A percentile compares a stretch with the other conserved stretches of the same genome.
Evolutionary conservation across 92 coral and sea anemone genomes (phyloP).

Genomic region (Epizoanthus ramosus): DNA sequence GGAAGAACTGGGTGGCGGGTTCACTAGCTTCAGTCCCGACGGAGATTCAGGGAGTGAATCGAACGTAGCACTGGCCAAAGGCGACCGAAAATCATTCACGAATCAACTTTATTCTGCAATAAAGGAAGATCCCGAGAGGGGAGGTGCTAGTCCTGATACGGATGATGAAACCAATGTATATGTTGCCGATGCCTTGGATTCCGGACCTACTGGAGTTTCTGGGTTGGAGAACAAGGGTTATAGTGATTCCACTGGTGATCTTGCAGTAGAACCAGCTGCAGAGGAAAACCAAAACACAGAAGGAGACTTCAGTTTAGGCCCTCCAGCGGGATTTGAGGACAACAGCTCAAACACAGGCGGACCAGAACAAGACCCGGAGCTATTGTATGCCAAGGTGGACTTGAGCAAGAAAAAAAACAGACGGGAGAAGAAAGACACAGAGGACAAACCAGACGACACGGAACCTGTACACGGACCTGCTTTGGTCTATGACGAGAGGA

Average conservation of each 20-base stretch:
- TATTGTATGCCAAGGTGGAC: conserved; percentile 70
- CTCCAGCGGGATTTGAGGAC: conserved; percentile 32
- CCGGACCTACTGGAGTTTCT: background rate
- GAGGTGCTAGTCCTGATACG: background rate
- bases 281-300: background rate
- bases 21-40: conserved; percentile 81
- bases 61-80: background rate
- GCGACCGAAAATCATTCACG: conserved; percentile 29
- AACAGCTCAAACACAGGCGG: background rate
- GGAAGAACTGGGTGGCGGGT: conserved; percentile 91
- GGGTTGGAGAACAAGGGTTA: conserved; percentile 41
- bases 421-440: conserved; percentile 22
- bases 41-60: conserved; percentile 14
- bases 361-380: conserved; percentile 33
- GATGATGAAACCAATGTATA: conserved; percentile 33
- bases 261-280: background rate
- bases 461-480: conserved; percentile 66
- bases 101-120: conserved; percentile 33
- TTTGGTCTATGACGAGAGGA: conserved; percentile 87
- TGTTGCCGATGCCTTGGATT: background rate
- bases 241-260: background rate
- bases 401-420: conserved; percentile 55
- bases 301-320: background rate
- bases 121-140: background rate
- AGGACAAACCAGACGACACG: background rate